Evolutionary conservation across 2,888 invertebrate species (phyloP).

Genomic region (Aquatica leii): DNA sequence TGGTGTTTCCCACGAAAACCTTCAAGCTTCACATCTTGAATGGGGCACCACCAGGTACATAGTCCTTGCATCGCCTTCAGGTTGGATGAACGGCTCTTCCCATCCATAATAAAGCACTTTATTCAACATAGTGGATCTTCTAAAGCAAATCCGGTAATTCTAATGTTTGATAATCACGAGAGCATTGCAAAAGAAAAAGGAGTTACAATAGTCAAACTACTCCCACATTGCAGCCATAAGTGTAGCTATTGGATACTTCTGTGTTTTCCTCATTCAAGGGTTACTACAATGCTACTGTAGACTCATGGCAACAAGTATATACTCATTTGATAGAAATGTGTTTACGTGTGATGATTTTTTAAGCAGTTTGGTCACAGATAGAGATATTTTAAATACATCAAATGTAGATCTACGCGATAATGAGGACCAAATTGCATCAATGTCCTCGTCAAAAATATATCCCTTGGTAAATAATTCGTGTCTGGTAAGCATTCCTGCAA

Average conservation of each 20-base stretch:
- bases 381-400: neutral
- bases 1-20: conserved; percentile 12
- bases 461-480: neutral
- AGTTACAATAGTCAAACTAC: conserved; percentile 11
- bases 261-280: conserved; percentile 15
- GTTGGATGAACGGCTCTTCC: neutral
- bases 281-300: conserved; percentile 12
- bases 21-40: conserved; percentile 3
- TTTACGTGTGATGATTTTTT: no score
- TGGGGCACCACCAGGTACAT: conserved; percentile 7
- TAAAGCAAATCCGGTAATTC: conserved; percentile 6
- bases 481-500: neutral
- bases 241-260: conserved; percentile 16
- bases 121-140: conserved; percentile 9
- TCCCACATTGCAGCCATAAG: conserved; percentile 11
- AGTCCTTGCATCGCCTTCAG: neutral
- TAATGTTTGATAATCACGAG: conserved; percentile 5
- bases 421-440: conserved; percentile 1
- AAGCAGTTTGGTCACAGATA: no score
- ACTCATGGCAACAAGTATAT: conserved; percentile 12
- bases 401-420: neutral
- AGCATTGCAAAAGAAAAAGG: conserved; percentile 45
- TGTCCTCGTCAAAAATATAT: neutral
- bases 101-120: neutral
- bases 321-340: no score